Evolutionary conservation across 1,140 invertebrate species (phyloP).

Genomic region (Drosophila ananassae): DNA sequence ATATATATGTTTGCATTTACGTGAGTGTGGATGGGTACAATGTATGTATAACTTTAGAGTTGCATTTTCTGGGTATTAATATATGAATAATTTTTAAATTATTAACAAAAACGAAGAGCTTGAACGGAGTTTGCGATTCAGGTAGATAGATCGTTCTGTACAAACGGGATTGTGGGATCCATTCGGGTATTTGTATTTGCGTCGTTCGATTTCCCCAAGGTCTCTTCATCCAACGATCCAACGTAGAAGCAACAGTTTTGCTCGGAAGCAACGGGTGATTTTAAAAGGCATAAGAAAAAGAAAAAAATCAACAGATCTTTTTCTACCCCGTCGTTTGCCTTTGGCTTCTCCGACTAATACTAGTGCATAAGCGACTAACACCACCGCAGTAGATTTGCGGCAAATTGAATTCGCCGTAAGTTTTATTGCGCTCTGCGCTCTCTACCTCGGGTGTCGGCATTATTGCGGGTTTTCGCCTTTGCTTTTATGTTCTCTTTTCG

Average conservation of each 20-base stretch:
- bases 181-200: too few relatives aligned
- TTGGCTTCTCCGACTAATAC: constrained; percentile 2
- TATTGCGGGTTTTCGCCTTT: neutral
- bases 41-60: neutral
- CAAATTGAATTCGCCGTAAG: constrained; percentile 19
- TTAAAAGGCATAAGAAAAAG: neutral
- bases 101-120: too few relatives aligned
- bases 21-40: neutral
- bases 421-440: constrained; percentile 7
- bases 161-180: too few relatives aligned
- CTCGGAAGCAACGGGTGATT: neutral
- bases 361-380: constrained; percentile 1
- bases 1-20: neutral
- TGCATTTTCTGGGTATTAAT: neutral
- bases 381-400: neutral
- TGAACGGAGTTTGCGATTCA: too few relatives aligned
- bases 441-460: neutral
- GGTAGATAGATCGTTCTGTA: too few relatives aligned
- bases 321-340: neutral
- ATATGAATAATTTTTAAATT: neutral
- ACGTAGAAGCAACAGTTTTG: neutral
- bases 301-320: constrained; percentile 14
- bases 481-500: too few relatives aligned
- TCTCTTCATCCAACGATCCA: too few relatives aligned
- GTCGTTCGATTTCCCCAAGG: too few relatives aligned